Conservation (phyloP, 2,113 vertebrate species). For the Oryzias javanicus region DNA sequence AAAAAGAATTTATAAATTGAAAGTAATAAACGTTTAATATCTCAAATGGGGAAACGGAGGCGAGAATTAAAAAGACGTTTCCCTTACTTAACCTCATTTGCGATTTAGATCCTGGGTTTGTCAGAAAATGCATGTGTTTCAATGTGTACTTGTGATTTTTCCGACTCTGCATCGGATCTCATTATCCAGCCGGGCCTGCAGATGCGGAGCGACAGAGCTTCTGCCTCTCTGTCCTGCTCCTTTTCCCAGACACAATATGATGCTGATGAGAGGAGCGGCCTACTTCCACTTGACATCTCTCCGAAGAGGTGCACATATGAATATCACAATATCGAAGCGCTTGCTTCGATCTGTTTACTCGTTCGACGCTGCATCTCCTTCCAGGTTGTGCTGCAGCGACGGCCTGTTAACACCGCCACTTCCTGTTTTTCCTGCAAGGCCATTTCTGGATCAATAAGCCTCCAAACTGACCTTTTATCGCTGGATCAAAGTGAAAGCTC, state of each 20-base stretch:
- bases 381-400: background rate
- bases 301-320: conserved; percentile 50
- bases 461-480: conserved; percentile 55
- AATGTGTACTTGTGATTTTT: conserved; percentile 10
- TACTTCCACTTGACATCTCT: conserved; percentile 39
- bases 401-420: conserved; percentile 14
- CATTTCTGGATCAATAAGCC: conserved; percentile 56
- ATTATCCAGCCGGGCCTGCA: conserved; percentile 15
- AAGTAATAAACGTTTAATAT: no score
- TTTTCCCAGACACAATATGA: conserved; percentile 21
- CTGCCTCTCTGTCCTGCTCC: conserved; percentile 3
- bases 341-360: conserved; percentile 29
- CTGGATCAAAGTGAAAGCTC: conserved; percentile 28
- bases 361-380: no score
- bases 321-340: conserved; percentile 1
- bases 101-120: no score
- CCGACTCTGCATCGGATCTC: conserved; percentile 14
- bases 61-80: no score
- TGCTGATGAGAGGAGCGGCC: conserved; percentile 22
- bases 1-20: no score
- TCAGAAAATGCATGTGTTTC: no score
- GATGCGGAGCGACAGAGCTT: background rate
- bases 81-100: no score
- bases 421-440: conserved; percentile 34
- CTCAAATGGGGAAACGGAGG: no score